Percentiles rank a stretch among this genome's conserved stretches.
Conservation (phyloP, 2,113 vertebrate species). For the Pterophyllum scalare region DNA sequence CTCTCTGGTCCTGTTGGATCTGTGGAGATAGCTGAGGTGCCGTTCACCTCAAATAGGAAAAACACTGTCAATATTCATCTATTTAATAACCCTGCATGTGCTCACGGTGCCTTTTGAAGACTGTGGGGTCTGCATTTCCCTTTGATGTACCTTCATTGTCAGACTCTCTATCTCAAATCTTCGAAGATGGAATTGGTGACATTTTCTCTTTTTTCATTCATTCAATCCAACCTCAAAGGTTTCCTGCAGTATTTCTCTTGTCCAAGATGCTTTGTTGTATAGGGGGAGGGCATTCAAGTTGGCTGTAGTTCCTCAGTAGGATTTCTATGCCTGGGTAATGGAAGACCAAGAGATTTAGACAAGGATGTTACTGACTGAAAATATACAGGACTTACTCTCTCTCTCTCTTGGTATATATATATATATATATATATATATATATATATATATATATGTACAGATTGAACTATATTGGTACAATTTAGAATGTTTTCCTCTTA, state of each 20-base stretch:
- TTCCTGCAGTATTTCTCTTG: constrained; percentile 67
- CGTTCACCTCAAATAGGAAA: constrained; percentile 72
- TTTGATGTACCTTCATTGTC: constrained; percentile 82
- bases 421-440: background rate
- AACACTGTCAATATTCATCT: constrained; percentile 81
- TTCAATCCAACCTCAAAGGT: constrained; percentile 81
- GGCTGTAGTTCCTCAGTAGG: constrained; percentile 61
- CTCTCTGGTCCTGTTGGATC: constrained; percentile 67
- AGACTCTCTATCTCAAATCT: constrained; percentile 79
- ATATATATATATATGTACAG: background rate
- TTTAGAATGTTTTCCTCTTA: background rate
- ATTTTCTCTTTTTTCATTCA: constrained; percentile 80
- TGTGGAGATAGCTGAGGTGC: constrained; percentile 70
- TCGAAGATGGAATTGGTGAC: constrained; percentile 78
- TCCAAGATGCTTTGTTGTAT: constrained; percentile 74
- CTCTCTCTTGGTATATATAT: too few relatives aligned
- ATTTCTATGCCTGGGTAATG: constrained; percentile 69
- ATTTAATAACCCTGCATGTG: constrained; percentile 81
- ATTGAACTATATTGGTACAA: background rate
- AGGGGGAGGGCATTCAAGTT: constrained; percentile 58
- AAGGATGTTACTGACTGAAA: constrained; percentile 50
- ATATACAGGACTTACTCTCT: constrained; percentile 10
- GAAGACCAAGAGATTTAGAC: constrained; percentile 63
- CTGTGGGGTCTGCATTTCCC: constrained; percentile 76
- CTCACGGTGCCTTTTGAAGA: constrained; percentile 78